These are phyloP conservation scores for Pontoporia blainvillei DNA, from an alignment of 2,113 vertebrate genomes.

Conservation along the genomic window DNA sequence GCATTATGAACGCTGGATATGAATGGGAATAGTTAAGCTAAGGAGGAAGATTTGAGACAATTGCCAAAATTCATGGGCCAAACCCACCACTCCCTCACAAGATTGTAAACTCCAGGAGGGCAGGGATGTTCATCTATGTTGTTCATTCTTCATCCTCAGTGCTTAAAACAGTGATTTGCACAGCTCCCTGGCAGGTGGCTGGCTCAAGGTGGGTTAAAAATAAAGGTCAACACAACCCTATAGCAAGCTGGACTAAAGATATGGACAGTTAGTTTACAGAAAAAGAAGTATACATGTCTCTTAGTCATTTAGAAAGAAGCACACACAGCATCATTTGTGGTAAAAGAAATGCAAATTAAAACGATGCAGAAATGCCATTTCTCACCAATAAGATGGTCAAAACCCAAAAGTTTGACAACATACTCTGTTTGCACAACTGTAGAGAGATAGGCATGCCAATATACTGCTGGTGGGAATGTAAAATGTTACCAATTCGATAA, in stretches of 20 bases:
- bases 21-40: neutral
- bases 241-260: neutral
- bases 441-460: neutral
- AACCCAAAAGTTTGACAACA: neutral
- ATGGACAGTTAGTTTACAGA: neutral
- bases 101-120: neutral
- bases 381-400: neutral
- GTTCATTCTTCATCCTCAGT: neutral
- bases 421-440: neutral
- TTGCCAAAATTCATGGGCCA: neutral
- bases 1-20: neutral
- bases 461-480: neutral
- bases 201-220: neutral
- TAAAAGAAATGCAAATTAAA: neutral
- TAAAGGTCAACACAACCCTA: conserved; percentile 13
- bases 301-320: neutral
- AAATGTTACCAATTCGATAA: neutral
- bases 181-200: neutral
- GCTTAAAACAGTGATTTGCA: neutral
- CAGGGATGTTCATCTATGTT: neutral
- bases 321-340: neutral
- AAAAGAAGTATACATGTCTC: neutral
- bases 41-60: neutral
- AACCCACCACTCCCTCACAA: neutral
- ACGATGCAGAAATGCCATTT: neutral